Conservation (phyloP, 53 echinoderm and acorn worm genomes). For the Patiria pectinifera region DNA sequence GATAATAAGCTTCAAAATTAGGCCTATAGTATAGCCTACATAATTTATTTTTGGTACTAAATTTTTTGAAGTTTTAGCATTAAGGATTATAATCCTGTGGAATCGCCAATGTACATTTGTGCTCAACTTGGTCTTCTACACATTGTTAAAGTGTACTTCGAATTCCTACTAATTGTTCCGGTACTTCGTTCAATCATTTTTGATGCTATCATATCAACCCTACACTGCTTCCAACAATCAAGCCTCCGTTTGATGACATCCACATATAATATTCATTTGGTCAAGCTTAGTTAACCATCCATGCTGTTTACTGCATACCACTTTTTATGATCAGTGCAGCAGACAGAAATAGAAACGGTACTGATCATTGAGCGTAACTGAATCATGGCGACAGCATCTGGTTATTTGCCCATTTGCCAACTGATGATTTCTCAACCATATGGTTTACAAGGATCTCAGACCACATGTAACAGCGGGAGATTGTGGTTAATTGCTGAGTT, state of each 20-base stretch:
- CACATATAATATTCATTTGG: neutral
- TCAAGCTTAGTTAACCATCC: slow-evolving; percentile 38
- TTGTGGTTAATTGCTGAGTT: neutral
- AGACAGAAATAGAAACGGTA: neutral
- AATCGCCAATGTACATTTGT: too few relatives aligned
- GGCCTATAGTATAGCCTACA: too few relatives aligned
- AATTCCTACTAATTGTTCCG: neutral
- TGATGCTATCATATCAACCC: neutral
- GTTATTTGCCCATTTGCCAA: neutral
- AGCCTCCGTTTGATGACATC: slow-evolving; percentile 13
- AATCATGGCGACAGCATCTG: slow-evolving; percentile 45
- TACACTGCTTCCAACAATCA: neutral
- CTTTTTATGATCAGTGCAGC: slow-evolving; percentile 2
- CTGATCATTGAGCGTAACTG: slow-evolving; percentile 2
- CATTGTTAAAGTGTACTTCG: neutral
- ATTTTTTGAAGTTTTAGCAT: too few relatives aligned
- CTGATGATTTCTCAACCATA: neutral
- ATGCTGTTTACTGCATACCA: slow-evolving; percentile 43
- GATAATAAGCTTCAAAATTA: too few relatives aligned
- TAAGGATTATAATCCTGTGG: too few relatives aligned
- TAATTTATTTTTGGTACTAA: too few relatives aligned
- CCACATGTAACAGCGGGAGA: neutral
- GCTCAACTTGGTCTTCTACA: neutral
- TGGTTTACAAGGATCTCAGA: neutral
- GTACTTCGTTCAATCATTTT: neutral